These are phyloP conservation scores for Thripadectes ignobilis DNA, from an alignment of 2,797 vertebrate genomes.

Conservation along the genomic window DNA sequence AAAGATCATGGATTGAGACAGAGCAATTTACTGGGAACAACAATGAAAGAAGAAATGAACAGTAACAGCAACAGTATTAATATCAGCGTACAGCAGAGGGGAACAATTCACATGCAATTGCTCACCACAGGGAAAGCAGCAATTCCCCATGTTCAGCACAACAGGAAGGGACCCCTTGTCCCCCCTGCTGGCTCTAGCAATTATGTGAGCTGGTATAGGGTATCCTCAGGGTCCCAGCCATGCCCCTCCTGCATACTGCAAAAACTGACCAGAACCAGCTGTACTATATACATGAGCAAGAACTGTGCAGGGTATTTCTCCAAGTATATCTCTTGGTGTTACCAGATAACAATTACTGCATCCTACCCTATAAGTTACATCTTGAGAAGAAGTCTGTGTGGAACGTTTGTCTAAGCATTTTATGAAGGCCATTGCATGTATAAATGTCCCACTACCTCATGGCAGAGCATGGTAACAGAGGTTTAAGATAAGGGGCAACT, in stretches of 20 bases:
- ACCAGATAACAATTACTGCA: neutral
- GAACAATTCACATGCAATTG: accelerated
- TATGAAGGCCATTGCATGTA: accelerated
- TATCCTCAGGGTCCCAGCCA: neutral
- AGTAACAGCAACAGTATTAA: neutral
- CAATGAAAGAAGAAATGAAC: neutral
- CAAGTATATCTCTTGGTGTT: neutral
- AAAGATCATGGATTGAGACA: neutral
- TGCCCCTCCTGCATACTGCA: neutral
- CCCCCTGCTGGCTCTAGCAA: neutral
- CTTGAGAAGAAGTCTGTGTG: neutral
- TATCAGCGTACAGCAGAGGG: neutral
- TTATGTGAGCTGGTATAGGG: neutral
- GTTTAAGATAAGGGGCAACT: neutral
- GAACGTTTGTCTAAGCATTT: neutral
- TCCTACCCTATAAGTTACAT: neutral
- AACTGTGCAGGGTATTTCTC: neutral
- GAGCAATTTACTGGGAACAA: neutral
- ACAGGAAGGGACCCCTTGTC: neutral
- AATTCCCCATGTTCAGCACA: accelerated
- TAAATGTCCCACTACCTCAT: neutral
- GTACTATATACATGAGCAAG: neutral
- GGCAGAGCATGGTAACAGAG: neutral
- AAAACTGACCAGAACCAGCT: neutral
- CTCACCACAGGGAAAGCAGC: accelerated